phyloP scores from a whole-genome alignment of 2,113 vertebrate genomes.

The Nothoprocta perdicaria region DNA sequence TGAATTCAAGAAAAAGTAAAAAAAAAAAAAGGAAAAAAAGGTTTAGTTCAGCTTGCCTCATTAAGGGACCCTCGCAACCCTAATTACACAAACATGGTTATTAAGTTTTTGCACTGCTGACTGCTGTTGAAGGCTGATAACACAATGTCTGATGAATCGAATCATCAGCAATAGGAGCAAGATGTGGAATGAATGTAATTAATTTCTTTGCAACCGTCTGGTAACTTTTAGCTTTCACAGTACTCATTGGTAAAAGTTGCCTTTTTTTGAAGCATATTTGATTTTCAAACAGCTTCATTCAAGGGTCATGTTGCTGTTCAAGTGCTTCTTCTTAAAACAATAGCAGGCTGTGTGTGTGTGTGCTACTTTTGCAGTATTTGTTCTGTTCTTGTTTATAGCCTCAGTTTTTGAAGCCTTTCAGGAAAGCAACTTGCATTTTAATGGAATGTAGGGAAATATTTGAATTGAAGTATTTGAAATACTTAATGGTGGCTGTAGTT shows the following conservation, averaged over 20 bases:
- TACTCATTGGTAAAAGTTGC: neutral
- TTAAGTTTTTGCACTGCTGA: neutral
- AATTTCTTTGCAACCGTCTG: slow-evolving; percentile 14
- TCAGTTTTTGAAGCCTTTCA: neutral
- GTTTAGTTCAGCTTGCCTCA: neutral
- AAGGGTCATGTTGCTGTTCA: neutral
- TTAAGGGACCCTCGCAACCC: neutral
- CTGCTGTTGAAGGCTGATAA: neutral
- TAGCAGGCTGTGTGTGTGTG: neutral
- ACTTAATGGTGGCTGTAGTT: neutral
- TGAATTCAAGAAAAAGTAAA: neutral
- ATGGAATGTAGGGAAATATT: neutral
- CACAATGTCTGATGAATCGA: slow-evolving; percentile 12
- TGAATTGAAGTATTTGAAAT: neutral
- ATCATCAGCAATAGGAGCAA: neutral
- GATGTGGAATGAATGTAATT: neutral
- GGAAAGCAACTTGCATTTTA: neutral
- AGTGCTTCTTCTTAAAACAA: neutral
- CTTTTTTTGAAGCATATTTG: neutral
- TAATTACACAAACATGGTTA: neutral
- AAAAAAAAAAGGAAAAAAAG: neutral
- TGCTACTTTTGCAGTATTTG: neutral
- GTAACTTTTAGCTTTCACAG: neutral
- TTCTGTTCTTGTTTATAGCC: neutral
- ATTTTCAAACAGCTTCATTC: slow-evolving; percentile 37